Evolutionary conservation across 2,888 invertebrate genomes (phyloP).

Genomic region (Pilophorus perplexus): DNA sequence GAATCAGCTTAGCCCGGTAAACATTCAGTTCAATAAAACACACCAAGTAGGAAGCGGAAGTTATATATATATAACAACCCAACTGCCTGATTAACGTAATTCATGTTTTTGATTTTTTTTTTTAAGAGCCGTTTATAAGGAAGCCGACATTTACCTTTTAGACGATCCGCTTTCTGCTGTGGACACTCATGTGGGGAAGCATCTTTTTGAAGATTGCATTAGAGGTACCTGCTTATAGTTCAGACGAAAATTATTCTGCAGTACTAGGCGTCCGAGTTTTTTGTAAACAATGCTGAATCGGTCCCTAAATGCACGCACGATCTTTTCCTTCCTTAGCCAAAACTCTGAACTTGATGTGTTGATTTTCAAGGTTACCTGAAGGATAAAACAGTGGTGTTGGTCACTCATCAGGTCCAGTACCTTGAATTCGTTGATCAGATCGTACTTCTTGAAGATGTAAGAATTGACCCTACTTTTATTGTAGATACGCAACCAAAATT

Average conservation of each 20-base stretch:
- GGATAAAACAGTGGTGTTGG: too few species aligned
- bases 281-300: too few species aligned
- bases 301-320: too few species aligned
- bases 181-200: slow-evolving; percentile 57
- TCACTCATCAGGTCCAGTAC: slow-evolving; percentile 79
- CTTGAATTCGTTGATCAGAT: slow-evolving; percentile 65
- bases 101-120: neutral
- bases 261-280: too few species aligned
- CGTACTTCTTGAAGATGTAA: slow-evolving; percentile 54
- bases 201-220: slow-evolving; percentile 58
- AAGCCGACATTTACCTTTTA: slow-evolving; percentile 59
- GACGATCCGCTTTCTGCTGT: slow-evolving; percentile 61
- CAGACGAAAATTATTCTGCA: too few species aligned
- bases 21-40: neutral
- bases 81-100: neutral
- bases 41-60: neutral
- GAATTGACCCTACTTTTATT: slow-evolving; percentile 29
- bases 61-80: neutral
- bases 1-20: slow-evolving; percentile 57
- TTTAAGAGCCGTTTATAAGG: slow-evolving; percentile 57
- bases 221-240: too few species aligned
- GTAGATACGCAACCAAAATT: too few species aligned
- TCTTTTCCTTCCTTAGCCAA: too few species aligned
- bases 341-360: too few species aligned
- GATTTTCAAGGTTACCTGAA: slow-evolving; percentile 46